Evolutionary conservation across 1,140 invertebrate species (phyloP).

Genomic region (Ceratina calcarata): DNA sequence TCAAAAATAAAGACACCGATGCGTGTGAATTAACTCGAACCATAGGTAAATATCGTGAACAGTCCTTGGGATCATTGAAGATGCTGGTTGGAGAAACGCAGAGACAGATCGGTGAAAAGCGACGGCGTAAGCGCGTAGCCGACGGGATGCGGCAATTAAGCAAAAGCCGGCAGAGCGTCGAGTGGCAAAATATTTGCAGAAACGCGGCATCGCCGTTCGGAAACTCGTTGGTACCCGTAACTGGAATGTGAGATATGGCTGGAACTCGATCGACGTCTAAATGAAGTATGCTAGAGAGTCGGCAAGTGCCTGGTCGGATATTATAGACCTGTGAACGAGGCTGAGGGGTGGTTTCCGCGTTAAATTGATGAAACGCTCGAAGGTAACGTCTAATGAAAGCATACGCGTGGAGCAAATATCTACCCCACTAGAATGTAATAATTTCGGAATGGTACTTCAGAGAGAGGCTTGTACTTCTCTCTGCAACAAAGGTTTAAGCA

Average conservation of each 20-base stretch:
- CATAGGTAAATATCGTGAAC: too few species aligned
- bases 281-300: slow-evolving; percentile 75
- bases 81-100: too few species aligned
- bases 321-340: slow-evolving; percentile 75
- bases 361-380: slow-evolving; percentile 77
- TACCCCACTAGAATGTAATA: slow-evolving; percentile 78
- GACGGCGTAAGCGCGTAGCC: slow-evolving; percentile 19
- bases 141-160: slow-evolving; percentile 52
- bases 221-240: slow-evolving; percentile 63
- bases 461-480: slow-evolving; percentile 60
- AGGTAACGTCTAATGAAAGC: slow-evolving; percentile 80
- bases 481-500: slow-evolving; percentile 70
- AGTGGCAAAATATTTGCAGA: slow-evolving; percentile 68
- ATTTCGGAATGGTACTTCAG: slow-evolving; percentile 77
- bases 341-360: slow-evolving; percentile 68
- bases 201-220: slow-evolving; percentile 64
- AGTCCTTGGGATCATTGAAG: background rate
- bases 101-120: slow-evolving; percentile 32
- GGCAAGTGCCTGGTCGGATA: slow-evolving; percentile 72
- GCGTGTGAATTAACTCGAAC: too few species aligned
- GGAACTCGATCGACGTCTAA: slow-evolving; percentile 73
- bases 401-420: slow-evolving; percentile 76
- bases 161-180: slow-evolving; percentile 56
- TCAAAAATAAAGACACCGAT: slow-evolving; percentile 3
- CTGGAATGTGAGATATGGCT: slow-evolving; percentile 76